Base-by-base conservation (phyloP, 2,113 vertebrate species). In the Eulemur macaco region DNA sequence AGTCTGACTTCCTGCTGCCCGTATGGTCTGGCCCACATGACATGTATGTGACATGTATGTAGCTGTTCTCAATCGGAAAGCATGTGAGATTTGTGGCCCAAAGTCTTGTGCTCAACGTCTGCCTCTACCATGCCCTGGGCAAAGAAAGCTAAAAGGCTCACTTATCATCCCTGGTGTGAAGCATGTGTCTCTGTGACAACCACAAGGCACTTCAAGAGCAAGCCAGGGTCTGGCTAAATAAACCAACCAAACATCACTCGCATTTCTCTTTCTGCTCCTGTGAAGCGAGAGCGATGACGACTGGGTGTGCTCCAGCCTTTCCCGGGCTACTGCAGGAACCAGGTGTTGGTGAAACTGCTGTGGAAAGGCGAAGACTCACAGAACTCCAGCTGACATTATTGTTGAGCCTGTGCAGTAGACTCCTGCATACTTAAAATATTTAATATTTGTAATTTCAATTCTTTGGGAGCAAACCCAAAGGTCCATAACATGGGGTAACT, bases 11-110 rank as follows among this genome's bases (percentile, higher is more conserved):
- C 25, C 73, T 78, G 60, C 9, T 13, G 21, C 27, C 39, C 45
- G 50, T 31, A 14, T 2, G 1, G 8, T n/a, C 77, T 56, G 31
- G 17, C 68, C n/a, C 50, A 31, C 17, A 29, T 7, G 12, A 25
- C 23, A 37, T 6, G 6, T 5, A 31, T 1, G 1, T 31, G 12
- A 25, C 21, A 47, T 14, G 5, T 2, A 25, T 1, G 1, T 31
- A 14, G 4, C 0, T 50, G 17, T 58, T 50, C 92, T 47, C 84
- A 13, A 14, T 10, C 15, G n/a, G 60, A 58, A 89, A 60, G 15
- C 20, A 39, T 6, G 23, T 63, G 78, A 80, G 18, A 83, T 23
- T 1, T 9, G 10, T 27, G 21, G 8, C 73, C 50, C 34, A 8
- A 6, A 23, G n/a, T 47, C 47, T 47, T 50, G 13, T 9, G 34